phyloP scores from a whole-genome alignment of 2,888 invertebrate species.

The Sesia bembeciformis region DNA sequence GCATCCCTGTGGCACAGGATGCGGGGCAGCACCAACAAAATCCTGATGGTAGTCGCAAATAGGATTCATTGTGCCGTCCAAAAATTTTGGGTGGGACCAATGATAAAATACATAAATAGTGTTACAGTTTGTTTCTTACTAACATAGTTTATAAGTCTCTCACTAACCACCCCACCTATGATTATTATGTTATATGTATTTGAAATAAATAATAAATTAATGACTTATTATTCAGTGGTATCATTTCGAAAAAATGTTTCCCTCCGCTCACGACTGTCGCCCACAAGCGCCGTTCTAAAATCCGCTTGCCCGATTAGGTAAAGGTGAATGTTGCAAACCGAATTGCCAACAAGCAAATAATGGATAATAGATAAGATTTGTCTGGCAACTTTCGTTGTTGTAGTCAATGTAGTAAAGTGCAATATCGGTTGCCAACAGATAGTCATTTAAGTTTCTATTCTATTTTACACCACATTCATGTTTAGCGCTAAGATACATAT shows the following conservation, averaged over 20 bases:
- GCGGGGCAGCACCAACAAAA: too few relatives aligned
- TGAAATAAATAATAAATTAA: too few relatives aligned
- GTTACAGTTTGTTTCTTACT: too few relatives aligned
- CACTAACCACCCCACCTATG: too few relatives aligned
- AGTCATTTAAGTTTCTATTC: slow-evolving; percentile 17
- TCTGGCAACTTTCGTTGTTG: slow-evolving; percentile 4
- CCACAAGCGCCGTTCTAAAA: slow-evolving; percentile 65
- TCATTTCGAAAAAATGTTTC: slow-evolving; percentile 26
- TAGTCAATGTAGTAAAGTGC: slow-evolving; percentile 11
- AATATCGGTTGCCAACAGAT: slow-evolving; percentile 10
- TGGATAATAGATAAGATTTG: slow-evolving; percentile 2
- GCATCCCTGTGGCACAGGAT: too few relatives aligned
- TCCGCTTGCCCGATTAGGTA: slow-evolving; percentile 70
- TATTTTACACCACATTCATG: slow-evolving; percentile 9
- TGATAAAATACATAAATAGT: too few relatives aligned
- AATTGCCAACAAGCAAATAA: slow-evolving; percentile 22
- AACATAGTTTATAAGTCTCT: too few relatives aligned
- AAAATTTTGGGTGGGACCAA: too few relatives aligned
- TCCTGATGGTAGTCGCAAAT: too few relatives aligned
- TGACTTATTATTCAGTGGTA: not conserved
- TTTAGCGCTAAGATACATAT: slow-evolving; percentile 52
- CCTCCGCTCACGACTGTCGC: slow-evolving; percentile 43
- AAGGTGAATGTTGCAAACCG: slow-evolving; percentile 70
- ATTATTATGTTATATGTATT: too few relatives aligned
- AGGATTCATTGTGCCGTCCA: too few relatives aligned